Base-by-base conservation (phyloP, 2,113 vertebrate genomes). In the Andinoacara biseriatus region DNA sequence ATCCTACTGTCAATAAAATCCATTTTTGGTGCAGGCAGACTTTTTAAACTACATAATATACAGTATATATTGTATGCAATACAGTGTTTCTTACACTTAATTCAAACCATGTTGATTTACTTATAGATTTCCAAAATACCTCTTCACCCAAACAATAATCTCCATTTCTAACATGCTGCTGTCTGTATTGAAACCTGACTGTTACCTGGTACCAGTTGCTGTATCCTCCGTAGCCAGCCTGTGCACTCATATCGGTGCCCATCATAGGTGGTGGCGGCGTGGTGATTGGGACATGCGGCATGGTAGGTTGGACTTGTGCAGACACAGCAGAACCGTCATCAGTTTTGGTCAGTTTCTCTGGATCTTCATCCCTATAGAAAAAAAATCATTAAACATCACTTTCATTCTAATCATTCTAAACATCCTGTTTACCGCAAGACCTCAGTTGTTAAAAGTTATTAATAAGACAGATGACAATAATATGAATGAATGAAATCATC, bases 161-260 rank as follows among this genome's bases (percentile, higher is more conserved):
- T 43, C 40, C 3, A 43, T 43, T 43, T 43, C 40, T 43, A 43
- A 14, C 11, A 43, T 43, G 40, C 11, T 43, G 40, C 40, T 2
- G 4, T 14, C 40, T 49, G 6, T 24, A 9, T 22, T 5, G 7
- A 38, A 57, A 58, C 56, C 52, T 58, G 2, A 17, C 4, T 3
- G 56, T 26, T 82, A 97, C 96, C 96, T 96, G 96, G 84, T 96
- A 96, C 96, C 96, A 96, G 89, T 81, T 95, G 81, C 89, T 72
- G 86, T 96, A 96, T 35, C 72, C 92, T 20, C 94, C 95, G 2
- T 95, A 94, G 2, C 86, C 87, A 1, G 87, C 38, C 76, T 94
- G 84, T 17, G 86, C 43, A 15, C 81, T 94, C 78, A 84, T 77
- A 78, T 96, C 96, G 0, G 88, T 31, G 5, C 91, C 94, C 90